Evolutionary conservation across 1,140 invertebrate species (phyloP).

Genomic region (Lithobius niger): DNA sequence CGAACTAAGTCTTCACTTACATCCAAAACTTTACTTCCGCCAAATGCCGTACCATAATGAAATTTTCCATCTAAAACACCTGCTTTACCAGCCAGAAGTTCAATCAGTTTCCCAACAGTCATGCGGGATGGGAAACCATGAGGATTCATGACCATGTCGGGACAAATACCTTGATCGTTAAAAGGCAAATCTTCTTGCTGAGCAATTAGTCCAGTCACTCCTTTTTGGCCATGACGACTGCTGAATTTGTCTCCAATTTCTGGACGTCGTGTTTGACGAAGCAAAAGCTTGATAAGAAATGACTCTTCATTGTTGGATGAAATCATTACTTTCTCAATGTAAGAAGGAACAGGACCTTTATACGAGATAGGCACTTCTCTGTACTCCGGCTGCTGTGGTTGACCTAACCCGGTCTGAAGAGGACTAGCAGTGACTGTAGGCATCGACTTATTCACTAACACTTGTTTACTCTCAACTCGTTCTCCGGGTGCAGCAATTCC

Average conservation of each 20-base stretch:
- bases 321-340: slow-evolving; percentile 93
- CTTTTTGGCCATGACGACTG: slow-evolving; percentile 97
- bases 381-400: slow-evolving; percentile 36
- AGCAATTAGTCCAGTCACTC: slow-evolving; percentile 75
- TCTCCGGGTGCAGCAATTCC: slow-evolving; percentile 80
- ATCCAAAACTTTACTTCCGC: slow-evolving; percentile 78
- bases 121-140: slow-evolving; percentile 98
- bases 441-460: slow-evolving; percentile 78
- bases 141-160: slow-evolving; percentile 99
- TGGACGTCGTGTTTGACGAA: slow-evolving; percentile 83
- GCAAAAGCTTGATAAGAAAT: slow-evolving; percentile 78
- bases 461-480: slow-evolving; percentile 60
- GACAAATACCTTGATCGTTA: slow-evolving; percentile 85
- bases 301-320: slow-evolving; percentile 83
- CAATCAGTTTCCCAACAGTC: slow-evolving; percentile 98
- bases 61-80: slow-evolving; percentile 83
- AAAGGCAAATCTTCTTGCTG: slow-evolving; percentile 98
- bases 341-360: slow-evolving; percentile 69
- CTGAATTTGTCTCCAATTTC: slow-evolving; percentile 99
- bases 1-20: slow-evolving; percentile 58
- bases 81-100: slow-evolving; percentile 90
- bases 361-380: slow-evolving; percentile 49
- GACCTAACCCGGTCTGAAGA: slow-evolving; percentile 42
- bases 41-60: slow-evolving; percentile 93
- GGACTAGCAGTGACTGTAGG: slow-evolving; percentile 49